Base-by-base conservation (phyloP, 2,797 vertebrate genomes). In the Silurus lanzhouensis region DNA sequence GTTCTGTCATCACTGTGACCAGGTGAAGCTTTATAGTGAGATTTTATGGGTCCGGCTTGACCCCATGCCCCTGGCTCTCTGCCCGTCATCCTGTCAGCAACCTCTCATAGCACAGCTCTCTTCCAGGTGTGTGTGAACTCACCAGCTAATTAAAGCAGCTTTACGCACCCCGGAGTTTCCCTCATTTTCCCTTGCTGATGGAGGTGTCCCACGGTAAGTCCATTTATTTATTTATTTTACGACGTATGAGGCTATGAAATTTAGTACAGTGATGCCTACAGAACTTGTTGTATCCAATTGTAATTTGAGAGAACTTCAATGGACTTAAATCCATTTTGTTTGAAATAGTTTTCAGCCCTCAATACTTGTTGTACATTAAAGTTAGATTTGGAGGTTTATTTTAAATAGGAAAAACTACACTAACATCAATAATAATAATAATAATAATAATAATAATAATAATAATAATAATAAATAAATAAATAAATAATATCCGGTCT, bases 111-210 rank as follows among this genome's bases (percentile, higher is more conserved):
- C 74, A 70, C 85, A 75, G 87, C 76, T 88, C 88, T 87, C 72
- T 84, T 70, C 71, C 90, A 92, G 90, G 90, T 91, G 89, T 91
- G 89, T 90, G 86, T 87, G 81, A 83, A 79, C 67, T 78, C 52
- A 70, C 83, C 22, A 31, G 86, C 87, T 90, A 90, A 91, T 89
- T 87, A 90, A 89, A 89, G 68, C 52, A 25, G 44, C 83, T 87
- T 88, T 67, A 83, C 61, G 71, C 81, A 61, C 87, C 84, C 86
- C 10, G 76, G 88, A 86, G 84, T 86, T 88, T 89, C 87, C 87
- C 88, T 86, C 14, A 77, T 83, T 86, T 88, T 85, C 76, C 85
- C 84, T 46, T 81, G 87, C 55, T 89, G 88, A 89, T 74, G 25
- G 88, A 90, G 27, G 22, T 61, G 78, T 31, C 61, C 85, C 82